Evolutionary conservation across 2,888 invertebrate species (phyloP).

Genomic region (Drosophila helvetica): DNA sequence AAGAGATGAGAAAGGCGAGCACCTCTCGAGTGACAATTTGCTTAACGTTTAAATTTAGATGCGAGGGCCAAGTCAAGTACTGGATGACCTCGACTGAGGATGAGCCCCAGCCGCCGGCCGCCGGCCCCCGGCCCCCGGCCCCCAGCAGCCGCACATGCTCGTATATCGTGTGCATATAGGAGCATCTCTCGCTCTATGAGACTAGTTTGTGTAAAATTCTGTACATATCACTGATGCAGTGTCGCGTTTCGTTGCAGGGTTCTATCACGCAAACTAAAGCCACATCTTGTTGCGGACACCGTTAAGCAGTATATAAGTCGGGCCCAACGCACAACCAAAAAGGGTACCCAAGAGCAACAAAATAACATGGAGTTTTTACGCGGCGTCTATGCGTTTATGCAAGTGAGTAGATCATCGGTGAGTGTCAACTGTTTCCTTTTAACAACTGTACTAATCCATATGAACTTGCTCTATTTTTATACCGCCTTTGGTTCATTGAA

Average conservation of each 20-base stretch:
- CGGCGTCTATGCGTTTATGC: slow-evolving; percentile 85
- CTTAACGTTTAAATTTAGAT: slow-evolving; percentile 66
- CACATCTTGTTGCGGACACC: slow-evolving; percentile 84
- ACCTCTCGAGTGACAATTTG: slow-evolving; percentile 43
- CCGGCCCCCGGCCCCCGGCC: too few species aligned
- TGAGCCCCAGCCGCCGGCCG: too few species aligned
- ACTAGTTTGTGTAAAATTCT: too few species aligned
- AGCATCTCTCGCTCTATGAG: too few species aligned
- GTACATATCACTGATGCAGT: not conserved
- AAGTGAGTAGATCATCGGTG: slow-evolving; percentile 85
- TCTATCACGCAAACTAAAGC: slow-evolving; percentile 84
- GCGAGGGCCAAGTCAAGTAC: slow-evolving; percentile 49
- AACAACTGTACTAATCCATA: slow-evolving; percentile 84
- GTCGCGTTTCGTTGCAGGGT: slow-evolving; percentile 65
- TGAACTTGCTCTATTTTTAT: slow-evolving; percentile 82
- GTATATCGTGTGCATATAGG: too few species aligned
- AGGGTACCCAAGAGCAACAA: slow-evolving; percentile 83
- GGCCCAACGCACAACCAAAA: slow-evolving; percentile 82
- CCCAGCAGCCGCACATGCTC: too few species aligned
- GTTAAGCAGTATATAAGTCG: slow-evolving; percentile 84
- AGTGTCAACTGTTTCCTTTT: slow-evolving; percentile 83
- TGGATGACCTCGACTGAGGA: slow-evolving; percentile 43
- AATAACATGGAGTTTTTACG: slow-evolving; percentile 85
- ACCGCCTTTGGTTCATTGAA: slow-evolving; percentile 76
- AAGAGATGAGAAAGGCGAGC: slow-evolving; percentile 52